Evolutionary conservation across 2,113 vertebrate species (phyloP), one percentile per base, ranked within the genome.

Genomic region (Sander vitreus): DNA sequence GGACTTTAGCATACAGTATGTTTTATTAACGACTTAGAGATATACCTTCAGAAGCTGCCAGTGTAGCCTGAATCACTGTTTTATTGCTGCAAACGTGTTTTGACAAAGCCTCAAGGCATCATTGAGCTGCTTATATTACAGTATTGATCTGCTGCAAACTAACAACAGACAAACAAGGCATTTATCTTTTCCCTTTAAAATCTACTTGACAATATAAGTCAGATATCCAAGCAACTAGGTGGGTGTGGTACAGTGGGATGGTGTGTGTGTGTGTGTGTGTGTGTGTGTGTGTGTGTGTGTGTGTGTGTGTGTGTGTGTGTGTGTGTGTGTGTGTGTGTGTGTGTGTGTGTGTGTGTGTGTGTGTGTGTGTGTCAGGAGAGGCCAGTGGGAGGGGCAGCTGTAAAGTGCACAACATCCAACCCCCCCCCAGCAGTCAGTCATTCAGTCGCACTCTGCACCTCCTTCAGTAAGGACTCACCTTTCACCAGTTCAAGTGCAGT

Each of bases 371-470:
- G 73, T 12, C 67, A 54, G 78, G 23, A 47, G 57, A 48, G 58
- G 33, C 5, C 48, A 13, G 81, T 78, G 85, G 91, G 91, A 88
- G 91, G 94, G 70, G 89, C 87, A 50, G 64, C 50, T 54, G 48
- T 66, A 45, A 73, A 87, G 75, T 76, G 79, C 55, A 73, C 88
- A 53, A 53, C 63, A 64, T 58, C 75, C 45, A 80, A 4, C 58
- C 59, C 57, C 63, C 63, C 59, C 55, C 33, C 25, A 47, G 33
- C 59, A 85, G 60, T 51, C 45, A n/a, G 0, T 43, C 63, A 85
- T 57, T 47, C 76, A 83, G 73, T 66, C 12, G 7, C 83, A 16
- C 70, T 74, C 51, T 60, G 79, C 88, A 67, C 68, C 84, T 81
- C 53, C 57, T 18, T 6, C 73, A 30, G 13, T 1, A 1, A 82